Conservation (phyloP, 2,113 vertebrate species). For the Hystrix cristata region DNA sequence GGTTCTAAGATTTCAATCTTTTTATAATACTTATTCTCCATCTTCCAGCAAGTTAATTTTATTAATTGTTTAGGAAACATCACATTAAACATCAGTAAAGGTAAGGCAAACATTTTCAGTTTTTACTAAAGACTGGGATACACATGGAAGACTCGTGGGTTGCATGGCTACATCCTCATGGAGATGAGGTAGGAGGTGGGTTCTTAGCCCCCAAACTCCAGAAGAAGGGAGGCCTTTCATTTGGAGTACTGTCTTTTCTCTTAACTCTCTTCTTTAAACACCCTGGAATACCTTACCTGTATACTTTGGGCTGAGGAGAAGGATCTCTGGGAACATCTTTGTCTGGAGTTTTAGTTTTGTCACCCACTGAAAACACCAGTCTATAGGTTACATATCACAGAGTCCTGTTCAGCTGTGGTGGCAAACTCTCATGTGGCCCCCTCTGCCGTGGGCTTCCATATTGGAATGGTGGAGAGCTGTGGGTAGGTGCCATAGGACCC, state of each 20-base stretch:
- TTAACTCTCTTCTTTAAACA: background rate
- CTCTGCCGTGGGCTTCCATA: fast-evolving
- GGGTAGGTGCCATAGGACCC: fast-evolving
- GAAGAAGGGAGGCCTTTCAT: background rate
- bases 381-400: too few species aligned
- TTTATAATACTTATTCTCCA: background rate
- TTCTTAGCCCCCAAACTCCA: background rate
- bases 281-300: background rate
- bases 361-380: background rate
- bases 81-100: background rate
- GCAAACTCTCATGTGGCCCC: background rate
- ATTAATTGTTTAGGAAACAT: background rate
- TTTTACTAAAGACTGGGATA: background rate
- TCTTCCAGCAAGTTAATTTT: background rate
- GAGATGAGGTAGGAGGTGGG: too few species aligned
- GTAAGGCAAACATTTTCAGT: background rate
- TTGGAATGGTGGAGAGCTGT: background rate
- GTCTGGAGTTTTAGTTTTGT: background rate
- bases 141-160: fast-evolving
- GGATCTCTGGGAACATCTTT: background rate
- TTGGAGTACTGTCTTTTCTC: background rate
- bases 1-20: background rate
- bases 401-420: background rate
- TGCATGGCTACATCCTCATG: fast-evolving
- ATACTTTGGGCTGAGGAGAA: background rate